Evolutionary conservation across 1,140 invertebrate genomes (phyloP), one percentile per base, ranked within the genome.

Genomic region (Oscheius sp.): DNA sequence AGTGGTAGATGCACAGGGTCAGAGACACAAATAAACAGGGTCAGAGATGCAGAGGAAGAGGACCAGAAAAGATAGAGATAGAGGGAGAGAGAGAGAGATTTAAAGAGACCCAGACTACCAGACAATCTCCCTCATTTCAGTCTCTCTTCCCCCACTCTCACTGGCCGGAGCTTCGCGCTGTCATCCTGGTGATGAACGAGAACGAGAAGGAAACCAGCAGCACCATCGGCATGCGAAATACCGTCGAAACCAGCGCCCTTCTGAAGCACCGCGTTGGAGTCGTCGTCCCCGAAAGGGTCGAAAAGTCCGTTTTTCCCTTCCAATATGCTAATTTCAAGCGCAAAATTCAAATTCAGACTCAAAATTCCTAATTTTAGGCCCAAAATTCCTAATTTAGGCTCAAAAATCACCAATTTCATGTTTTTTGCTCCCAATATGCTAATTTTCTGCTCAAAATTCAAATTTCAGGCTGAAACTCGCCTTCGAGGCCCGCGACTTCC

Each of bases 181-280:
- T 99, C 1, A 91, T 99, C 79, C 85, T 97, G 68, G 94, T 99
- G 36, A 93, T 91, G 3, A 93, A 90, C 84, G 93, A 94, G 80
- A 84, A 86, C 7, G 89, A 89, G 70, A 99, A 99, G 85, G 92
- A 92, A 83, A 90, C 90, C 23, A 89, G 91, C 26, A 98, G 95
- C 74, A 93, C 93, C 2, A 86, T 87, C 46, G 97, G 93, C n/a
- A 99, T 99, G 97, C 89, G 90, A 84, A 87, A 87, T 63, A 89
- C 89, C 62, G 89, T 91, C 1, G 80, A 89, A 69, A 98, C 96
- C 0, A 96, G 93, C 49, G 87, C 90, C 29, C 87, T 99, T 7
- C 85, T 98, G 0, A 87, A 91, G 79, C 87, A 92, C 79, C 88
- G 95, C 59, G 88, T 91, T 13, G 81, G 89, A 65, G 79, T 89